Percentiles rank a stretch among this genome's conserved stretches.
These are phyloP conservation scores for Paralinhomoeus sp. DNA, from an alignment of 2,888 invertebrate species.

Conservation along the genomic window DNA sequence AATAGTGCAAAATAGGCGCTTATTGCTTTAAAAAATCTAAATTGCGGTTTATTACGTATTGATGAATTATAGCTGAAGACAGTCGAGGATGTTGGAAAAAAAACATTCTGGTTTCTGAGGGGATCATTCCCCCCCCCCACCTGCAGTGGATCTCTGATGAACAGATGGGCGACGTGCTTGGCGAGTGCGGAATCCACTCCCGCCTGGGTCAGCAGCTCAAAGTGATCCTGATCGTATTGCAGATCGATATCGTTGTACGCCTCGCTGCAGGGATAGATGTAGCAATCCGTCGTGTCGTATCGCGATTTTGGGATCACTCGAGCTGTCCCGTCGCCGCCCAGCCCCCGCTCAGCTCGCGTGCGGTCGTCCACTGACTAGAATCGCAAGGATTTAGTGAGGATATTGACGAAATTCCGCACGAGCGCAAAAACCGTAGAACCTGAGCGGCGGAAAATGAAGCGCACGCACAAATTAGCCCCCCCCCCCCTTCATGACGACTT, in stretches of 20 bases:
- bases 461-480: no score
- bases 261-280: slow-evolving; percentile 61
- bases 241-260: not conserved
- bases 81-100: no score
- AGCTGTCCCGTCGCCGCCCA: slow-evolving; percentile 55
- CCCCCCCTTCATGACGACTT: no score
- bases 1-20: no score
- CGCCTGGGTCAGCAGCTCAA: slow-evolving; percentile 53
- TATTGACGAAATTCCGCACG: not conserved
- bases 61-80: no score
- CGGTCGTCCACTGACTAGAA: slow-evolving; percentile 65
- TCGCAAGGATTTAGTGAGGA: not conserved
- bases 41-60: no score
- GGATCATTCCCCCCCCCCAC: no score
- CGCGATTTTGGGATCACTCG: slow-evolving; percentile 77
- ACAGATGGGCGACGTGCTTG: slow-evolving; percentile 86
- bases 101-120: no score
- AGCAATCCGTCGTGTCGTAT: slow-evolving; percentile 91
- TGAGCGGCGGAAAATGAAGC: no score
- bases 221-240: slow-evolving; percentile 58
- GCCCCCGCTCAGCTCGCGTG: slow-evolving; percentile 67
- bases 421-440: no score
- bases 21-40: no score
- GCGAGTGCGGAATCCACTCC: slow-evolving; percentile 79
- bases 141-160: slow-evolving; percentile 85